A percentile compares a stretch with the other conserved stretches of the same genome.
phyloP scores from a whole-genome alignment of 2,888 invertebrate species.

The Thecocarcelia acutangulata region DNA sequence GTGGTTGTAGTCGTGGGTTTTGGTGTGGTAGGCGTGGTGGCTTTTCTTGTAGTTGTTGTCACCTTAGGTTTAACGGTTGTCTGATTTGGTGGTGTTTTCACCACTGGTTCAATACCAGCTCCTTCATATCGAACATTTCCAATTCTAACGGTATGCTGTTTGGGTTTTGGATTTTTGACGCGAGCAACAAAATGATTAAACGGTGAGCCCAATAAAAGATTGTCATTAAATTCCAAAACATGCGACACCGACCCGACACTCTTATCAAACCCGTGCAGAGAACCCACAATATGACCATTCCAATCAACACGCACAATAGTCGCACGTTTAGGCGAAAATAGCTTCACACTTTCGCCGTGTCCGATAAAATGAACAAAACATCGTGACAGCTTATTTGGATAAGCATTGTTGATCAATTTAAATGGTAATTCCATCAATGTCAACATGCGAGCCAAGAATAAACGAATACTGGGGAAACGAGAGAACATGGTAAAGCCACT shows the following conservation, averaged over 20 bases:
- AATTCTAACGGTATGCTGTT: slow-evolving; percentile 75
- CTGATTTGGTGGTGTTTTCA: slow-evolving; percentile 72
- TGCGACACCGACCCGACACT: slow-evolving; percentile 84
- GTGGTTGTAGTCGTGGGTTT: slow-evolving; percentile 69
- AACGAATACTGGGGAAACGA: slow-evolving; percentile 85
- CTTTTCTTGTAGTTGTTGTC: too few relatives aligned
- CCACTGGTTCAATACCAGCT: slow-evolving; percentile 75
- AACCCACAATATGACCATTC: slow-evolving; percentile 87
- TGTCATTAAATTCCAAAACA: slow-evolving; percentile 85
- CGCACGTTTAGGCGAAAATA: slow-evolving; percentile 81
- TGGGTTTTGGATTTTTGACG: slow-evolving; percentile 83
- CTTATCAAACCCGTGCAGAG: slow-evolving; percentile 85
- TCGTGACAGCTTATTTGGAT: slow-evolving; percentile 86
- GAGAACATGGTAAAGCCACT: slow-evolving; percentile 83
- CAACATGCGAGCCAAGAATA: slow-evolving; percentile 85
- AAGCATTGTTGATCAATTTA: slow-evolving; percentile 84
- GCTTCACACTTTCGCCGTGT: slow-evolving; percentile 82
- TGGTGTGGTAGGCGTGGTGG: slow-evolving; percentile 55
- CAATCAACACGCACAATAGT: slow-evolving; percentile 87
- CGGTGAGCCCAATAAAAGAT: slow-evolving; percentile 87
- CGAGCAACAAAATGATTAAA: slow-evolving; percentile 85
- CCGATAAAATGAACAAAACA: slow-evolving; percentile 86
- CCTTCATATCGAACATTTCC: slow-evolving; percentile 79
- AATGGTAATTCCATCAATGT: slow-evolving; percentile 85
- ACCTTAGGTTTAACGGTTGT: slow-evolving; percentile 71